Evolutionary conservation across 30 jellyfish, hydroid and myxozoan genomes (phyloP).

Genomic region (Aurelia sp.): DNA sequence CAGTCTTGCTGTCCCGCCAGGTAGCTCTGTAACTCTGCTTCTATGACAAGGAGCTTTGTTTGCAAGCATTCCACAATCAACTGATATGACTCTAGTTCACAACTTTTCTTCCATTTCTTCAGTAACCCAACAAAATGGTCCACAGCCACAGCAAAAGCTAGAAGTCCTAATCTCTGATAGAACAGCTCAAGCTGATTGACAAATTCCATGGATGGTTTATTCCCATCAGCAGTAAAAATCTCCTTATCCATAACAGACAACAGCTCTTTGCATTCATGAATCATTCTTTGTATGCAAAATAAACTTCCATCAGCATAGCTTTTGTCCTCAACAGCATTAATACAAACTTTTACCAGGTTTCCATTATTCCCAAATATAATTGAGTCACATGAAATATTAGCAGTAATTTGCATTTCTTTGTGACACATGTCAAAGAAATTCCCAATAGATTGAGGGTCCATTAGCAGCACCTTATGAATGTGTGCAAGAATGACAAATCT

Average conservation of each 20-base stretch:
- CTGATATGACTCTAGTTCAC: not conserved
- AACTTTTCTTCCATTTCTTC: not conserved
- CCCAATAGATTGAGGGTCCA: not conserved
- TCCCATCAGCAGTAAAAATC: not conserved
- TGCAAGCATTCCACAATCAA: slow-evolving; percentile 1
- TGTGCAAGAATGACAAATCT: slow-evolving; percentile 15
- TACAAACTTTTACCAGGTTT: not conserved
- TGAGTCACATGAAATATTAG: slow-evolving; percentile 27
- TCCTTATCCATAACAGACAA: not conserved
- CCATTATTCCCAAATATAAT: slow-evolving; percentile 32
- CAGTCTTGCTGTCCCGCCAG: not conserved
- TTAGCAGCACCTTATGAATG: not conserved
- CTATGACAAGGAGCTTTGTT: slow-evolving; percentile 9
- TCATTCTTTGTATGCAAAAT: not conserved
- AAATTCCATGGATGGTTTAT: not conserved
- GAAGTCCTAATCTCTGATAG: slow-evolving; percentile 1
- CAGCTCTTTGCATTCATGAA: not conserved
- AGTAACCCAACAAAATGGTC: not conserved
- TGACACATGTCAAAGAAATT: not conserved
- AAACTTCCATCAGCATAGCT: not conserved
- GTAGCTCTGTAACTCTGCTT: not conserved
- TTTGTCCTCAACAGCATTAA: not conserved
- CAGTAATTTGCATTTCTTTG: not conserved
- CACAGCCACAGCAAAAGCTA: not conserved
- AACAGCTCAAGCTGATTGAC: not conserved